Conservation (phyloP, 2,888 invertebrate genomes). For the Epiblema foenella region DNA sequence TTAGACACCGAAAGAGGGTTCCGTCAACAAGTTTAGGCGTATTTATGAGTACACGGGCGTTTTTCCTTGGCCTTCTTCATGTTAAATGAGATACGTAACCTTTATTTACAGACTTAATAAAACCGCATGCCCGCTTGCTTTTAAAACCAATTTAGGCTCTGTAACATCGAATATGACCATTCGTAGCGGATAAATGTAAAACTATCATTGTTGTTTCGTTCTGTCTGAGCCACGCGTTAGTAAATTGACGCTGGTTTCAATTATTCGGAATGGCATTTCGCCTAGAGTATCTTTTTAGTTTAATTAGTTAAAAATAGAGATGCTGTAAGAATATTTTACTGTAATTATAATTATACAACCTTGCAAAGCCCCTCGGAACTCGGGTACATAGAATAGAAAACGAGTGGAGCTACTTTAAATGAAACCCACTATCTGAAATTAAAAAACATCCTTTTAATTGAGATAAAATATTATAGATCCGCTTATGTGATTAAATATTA, state of each 20-base stretch:
- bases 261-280: not conserved
- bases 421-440: not conserved
- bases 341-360: not conserved
- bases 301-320: not conserved
- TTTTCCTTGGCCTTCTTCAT: conserved; percentile 20
- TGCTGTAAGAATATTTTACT: not conserved
- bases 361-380: not conserved
- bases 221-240: not conserved
- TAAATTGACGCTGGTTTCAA: not conserved
- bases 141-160: conserved; percentile 25
- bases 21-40: not conserved
- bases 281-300: too few species aligned
- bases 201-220: conserved; percentile 22
- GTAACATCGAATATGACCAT: conserved; percentile 11
- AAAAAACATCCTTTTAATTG: too few species aligned
- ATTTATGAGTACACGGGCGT: not conserved
- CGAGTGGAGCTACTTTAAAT: not conserved
- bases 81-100: conserved; percentile 6
- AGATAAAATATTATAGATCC: not conserved
- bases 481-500: conserved; percentile 18
- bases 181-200: conserved; percentile 22
- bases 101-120: conserved; percentile 13
- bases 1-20: conserved; percentile 6
- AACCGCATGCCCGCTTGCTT: not conserved
- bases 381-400: not conserved